A percentile compares a stretch with the other conserved stretches of the same genome.
Conservation (phyloP, 2,113 vertebrate species). For the Triplophysa rosa region DNA sequence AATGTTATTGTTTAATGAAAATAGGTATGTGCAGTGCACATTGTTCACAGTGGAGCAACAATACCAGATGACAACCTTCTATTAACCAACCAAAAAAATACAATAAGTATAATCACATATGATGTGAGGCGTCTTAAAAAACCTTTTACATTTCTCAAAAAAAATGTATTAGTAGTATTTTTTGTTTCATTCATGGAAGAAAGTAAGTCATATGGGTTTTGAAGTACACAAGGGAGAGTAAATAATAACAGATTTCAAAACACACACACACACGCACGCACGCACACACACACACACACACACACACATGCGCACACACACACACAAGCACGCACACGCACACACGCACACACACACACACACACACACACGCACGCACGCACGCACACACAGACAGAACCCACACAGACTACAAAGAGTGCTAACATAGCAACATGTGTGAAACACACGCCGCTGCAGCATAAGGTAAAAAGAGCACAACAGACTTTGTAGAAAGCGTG, state of each 20-base stretch:
- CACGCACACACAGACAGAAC: constrained; percentile 9
- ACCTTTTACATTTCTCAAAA: not conserved
- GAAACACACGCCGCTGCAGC: constrained; percentile 18
- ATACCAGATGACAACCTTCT: not conserved
- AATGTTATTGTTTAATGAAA: not conserved
- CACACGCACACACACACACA: too few species aligned
- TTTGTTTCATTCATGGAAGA: not conserved
- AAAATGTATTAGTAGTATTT: not conserved
- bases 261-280: not conserved
- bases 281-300: too few species aligned
- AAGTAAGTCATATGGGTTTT: not conserved
- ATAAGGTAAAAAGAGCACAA: constrained; percentile 11
- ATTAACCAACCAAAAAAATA: not conserved
- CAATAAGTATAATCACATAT: not conserved
- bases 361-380: not conserved
- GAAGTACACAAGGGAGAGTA: not conserved
- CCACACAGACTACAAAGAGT: not conserved
- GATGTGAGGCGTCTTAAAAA: not conserved
- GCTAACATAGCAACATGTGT: constrained; percentile 11
- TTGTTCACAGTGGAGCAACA: not conserved
- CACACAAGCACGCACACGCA: too few species aligned
- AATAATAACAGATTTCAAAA: not conserved
- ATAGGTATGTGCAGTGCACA: not conserved
- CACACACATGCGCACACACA: too few species aligned
- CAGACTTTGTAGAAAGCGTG: not conserved